phyloP scores from a whole-genome alignment of 1,140 invertebrate species.

The Plectus sambesii region DNA sequence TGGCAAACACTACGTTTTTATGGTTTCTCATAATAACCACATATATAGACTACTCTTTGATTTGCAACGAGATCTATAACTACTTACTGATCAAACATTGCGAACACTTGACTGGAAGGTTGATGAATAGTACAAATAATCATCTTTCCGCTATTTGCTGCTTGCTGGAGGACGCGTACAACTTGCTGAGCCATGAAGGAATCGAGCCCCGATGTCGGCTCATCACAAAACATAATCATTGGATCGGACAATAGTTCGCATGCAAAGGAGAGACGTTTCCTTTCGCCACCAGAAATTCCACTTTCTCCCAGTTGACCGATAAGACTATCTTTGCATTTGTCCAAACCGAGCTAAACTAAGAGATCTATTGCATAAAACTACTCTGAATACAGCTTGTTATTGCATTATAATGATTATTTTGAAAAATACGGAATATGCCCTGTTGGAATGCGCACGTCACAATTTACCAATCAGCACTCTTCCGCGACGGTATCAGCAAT shows the following conservation, averaged over 20 bases:
- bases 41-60: too few species aligned
- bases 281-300: conserved; percentile 49
- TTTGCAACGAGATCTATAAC: too few species aligned
- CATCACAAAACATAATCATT: conserved; percentile 65
- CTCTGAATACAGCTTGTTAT: background rate
- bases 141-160: conserved; percentile 59
- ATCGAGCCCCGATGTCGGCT: conserved; percentile 69
- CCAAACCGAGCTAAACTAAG: conserved; percentile 25
- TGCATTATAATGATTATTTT: too few species aligned
- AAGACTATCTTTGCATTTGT: conserved; percentile 9
- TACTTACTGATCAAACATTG: conserved; percentile 62
- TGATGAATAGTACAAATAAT: conserved; percentile 75
- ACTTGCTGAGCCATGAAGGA: conserved; percentile 64
- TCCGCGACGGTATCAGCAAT: too few species aligned
- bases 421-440: too few species aligned
- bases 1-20: too few species aligned
- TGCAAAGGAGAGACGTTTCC: conserved; percentile 50
- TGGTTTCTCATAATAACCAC: too few species aligned
- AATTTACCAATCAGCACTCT: too few species aligned
- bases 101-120: conserved; percentile 69
- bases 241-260: conserved; percentile 60
- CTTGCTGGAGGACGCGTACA: conserved; percentile 55
- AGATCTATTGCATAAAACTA: conserved; percentile 5
- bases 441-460: too few species aligned
- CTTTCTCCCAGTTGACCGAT: conserved; percentile 10